These are phyloP conservation scores for Numida meleagris DNA, from an alignment of 2,113 vertebrate genomes.

Conservation along the genomic window DNA sequence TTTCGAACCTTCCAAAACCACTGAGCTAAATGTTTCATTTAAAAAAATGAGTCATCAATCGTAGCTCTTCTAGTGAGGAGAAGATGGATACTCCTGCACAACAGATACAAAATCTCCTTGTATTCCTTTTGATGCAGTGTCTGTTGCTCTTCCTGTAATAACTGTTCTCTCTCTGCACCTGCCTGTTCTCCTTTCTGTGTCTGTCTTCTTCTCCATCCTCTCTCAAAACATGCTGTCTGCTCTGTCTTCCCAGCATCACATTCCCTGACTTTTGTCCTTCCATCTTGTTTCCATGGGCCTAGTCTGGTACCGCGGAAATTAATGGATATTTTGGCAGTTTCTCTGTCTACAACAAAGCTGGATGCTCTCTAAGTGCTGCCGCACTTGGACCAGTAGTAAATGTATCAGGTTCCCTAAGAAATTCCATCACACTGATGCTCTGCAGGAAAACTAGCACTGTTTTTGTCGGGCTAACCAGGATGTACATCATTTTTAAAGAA, in stretches of 20 bases:
- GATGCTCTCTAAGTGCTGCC: conserved; percentile 12
- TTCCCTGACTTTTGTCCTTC: not conserved
- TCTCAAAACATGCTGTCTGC: rapidly evolving
- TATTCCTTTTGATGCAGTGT: not conserved
- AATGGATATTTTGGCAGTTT: conserved; percentile 39
- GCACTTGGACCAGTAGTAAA: not conserved
- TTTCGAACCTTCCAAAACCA: conserved; percentile 22
- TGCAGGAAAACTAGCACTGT: not conserved
- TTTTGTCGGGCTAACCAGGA: not conserved
- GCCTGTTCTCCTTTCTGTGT: not conserved
- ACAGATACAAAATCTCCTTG: not conserved
- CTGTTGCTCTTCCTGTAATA: not conserved
- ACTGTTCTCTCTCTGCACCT: not conserved
- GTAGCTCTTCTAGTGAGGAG: not conserved
- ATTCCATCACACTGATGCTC: not conserved
- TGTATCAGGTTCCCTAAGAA: conserved; percentile 10
- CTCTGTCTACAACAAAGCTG: not conserved
- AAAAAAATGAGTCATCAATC: conserved; percentile 16
- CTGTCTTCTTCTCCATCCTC: not conserved
- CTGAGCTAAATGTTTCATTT: conserved; percentile 22
- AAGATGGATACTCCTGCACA: not conserved
- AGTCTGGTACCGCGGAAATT: not conserved
- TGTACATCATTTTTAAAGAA: not conserved
- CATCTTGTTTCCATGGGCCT: not conserved
- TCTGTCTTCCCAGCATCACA: not conserved